Evolutionary conservation across 2,888 invertebrate genomes (phyloP), one percentile per base, ranked within the genome.

Genomic region (Abrostola triplasia): DNA sequence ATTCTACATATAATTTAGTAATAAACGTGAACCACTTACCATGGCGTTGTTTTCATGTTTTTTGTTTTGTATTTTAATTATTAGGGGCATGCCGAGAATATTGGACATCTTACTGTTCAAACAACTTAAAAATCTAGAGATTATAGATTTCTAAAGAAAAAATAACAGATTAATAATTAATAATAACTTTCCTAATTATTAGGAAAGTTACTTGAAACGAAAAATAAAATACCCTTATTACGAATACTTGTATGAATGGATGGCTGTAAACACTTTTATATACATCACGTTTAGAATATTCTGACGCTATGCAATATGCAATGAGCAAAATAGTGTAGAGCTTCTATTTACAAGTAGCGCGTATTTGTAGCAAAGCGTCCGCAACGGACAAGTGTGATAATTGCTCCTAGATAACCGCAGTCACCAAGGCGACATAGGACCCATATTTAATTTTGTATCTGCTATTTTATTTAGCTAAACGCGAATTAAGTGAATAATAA

Each of bases 81-180:
- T 76, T 12, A 90, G 59, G 11, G 87, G 76, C 13, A 67, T 67
- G 12, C 90, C 90, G n/a, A 91, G 86, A 37, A 90, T 70, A 64
- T 76, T 73, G 0, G 85, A 71, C 82, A 92, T 86, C 76, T 90
- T 92, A 53, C 69, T 83, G 69, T 86, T 86, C 36, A 93, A 71
- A 67, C 83, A 83, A 63, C 64, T 82, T n/a, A 91, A 60, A 76
- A 93, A 93, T 60, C 81, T 88, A 44, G 79, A 77, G 2, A 90
- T 48, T 9, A 91, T 78, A 11, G 59, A 42, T 74, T 77, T 85
- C 93, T 93, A 83, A 11, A 83, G 5, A 37, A 36, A 48, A 7
- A 40, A 54, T 41, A 12, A 6, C 42, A 12, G 8, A n/a, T 13
- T 44, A 5, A 44, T 5, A 54, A 36, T 5, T 6, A 9, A 48